Evolutionary conservation across 2,888 invertebrate genomes (phyloP).

Genomic region (Cryptocephalus moraei): DNA sequence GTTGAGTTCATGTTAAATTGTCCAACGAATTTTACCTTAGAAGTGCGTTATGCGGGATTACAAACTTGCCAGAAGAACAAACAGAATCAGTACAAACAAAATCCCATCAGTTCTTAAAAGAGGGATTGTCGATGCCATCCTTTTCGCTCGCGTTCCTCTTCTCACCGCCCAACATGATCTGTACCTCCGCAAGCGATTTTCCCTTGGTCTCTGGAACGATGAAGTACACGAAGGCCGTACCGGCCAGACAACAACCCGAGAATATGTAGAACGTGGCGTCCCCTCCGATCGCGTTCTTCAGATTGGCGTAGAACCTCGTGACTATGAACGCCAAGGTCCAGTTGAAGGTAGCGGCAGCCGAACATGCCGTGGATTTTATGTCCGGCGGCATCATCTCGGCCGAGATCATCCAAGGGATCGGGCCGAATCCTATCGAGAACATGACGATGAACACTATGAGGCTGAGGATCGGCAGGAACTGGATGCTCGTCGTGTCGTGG

Average conservation of each 20-base stretch:
- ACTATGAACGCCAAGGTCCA: conserved; percentile 73
- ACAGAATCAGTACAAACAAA: too few species aligned
- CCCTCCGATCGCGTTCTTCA: conserved; percentile 45
- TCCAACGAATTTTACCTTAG: too few species aligned
- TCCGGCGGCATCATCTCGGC: conserved; percentile 72
- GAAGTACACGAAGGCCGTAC: conserved; percentile 56
- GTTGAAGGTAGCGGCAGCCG: conserved; percentile 69
- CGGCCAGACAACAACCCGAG: conserved; percentile 52
- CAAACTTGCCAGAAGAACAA: too few species aligned
- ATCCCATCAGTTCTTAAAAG: conserved; percentile 10
- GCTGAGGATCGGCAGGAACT: conserved; percentile 65
- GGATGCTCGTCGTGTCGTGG: conserved; percentile 42
- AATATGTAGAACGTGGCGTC: conserved; percentile 67
- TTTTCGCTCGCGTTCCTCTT: conserved; percentile 3
- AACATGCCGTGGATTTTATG: conserved; percentile 65
- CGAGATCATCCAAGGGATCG: conserved; percentile 79
- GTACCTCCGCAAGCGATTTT: conserved; percentile 34
- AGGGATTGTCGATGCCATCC: conserved; percentile 20
- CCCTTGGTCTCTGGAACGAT: conserved; percentile 61
- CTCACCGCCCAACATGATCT: conserved; percentile 15
- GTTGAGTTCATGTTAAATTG: too few species aligned
- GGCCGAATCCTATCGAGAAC: conserved; percentile 77
- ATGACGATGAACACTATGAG: conserved; percentile 66
- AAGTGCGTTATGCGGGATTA: too few species aligned
- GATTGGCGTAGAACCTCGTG: conserved; percentile 57